These are phyloP conservation scores for Drosophila putrida DNA, from an alignment of 2,888 invertebrate species.

Conservation along the genomic window DNA sequence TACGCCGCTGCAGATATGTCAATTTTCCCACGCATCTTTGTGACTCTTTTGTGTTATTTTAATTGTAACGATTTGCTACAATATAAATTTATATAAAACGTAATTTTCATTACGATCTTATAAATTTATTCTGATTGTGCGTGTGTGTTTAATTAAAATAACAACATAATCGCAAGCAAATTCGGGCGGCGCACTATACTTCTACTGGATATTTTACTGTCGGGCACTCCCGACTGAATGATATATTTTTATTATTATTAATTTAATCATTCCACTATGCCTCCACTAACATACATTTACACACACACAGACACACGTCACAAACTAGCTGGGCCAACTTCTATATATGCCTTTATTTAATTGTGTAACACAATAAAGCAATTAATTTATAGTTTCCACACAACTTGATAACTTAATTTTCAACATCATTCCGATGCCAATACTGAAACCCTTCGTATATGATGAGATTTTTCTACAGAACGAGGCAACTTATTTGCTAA, in stretches of 20 bases:
- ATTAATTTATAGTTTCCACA: constrained; percentile 62
- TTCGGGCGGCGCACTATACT: no score
- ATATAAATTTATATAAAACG: no score
- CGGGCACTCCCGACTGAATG: no score
- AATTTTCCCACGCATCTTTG: no score
- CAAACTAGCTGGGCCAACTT: constrained; percentile 29
- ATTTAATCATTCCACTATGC: constrained; percentile 25
- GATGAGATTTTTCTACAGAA: constrained; percentile 35
- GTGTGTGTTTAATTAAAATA: no score
- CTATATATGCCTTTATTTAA: constrained; percentile 37
- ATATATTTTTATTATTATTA: constrained; percentile 13
- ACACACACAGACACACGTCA: not conserved
- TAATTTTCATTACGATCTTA: no score
- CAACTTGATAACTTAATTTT: constrained; percentile 61
- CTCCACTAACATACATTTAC: not conserved
- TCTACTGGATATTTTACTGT: no score
- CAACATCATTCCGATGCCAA: constrained; percentile 49
- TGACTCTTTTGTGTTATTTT: no score
- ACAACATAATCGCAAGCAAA: no score
- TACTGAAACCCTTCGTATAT: constrained; percentile 34
- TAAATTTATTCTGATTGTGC: no score
- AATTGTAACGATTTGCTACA: no score
- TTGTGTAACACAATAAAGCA: constrained; percentile 66
- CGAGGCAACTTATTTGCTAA: constrained; percentile 45
- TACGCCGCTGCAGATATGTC: no score